Evolutionary conservation across 1,140 invertebrate species (phyloP), one percentile per base, ranked within the genome.

Genomic region (Orius insidiosus): DNA sequence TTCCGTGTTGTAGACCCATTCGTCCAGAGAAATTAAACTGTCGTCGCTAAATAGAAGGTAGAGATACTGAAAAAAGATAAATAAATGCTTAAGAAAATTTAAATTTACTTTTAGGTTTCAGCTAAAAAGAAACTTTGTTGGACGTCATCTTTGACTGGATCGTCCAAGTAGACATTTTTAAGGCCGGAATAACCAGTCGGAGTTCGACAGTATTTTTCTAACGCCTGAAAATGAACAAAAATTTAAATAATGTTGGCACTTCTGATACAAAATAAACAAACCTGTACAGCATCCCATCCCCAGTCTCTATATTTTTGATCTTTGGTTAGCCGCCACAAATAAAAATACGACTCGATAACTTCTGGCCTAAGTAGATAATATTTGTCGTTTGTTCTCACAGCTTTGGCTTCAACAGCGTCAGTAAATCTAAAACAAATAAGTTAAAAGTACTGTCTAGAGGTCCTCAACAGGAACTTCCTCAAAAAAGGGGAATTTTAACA

Each of bases 1-100:
- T 68, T 98, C 95, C 0, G 94, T 97, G 62, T 98, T 99, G 66
- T 96, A 90, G 3, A 98, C 92, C 93, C 93, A 99, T 55, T 95
- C 78, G 63, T 98, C 85, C 33, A 99, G 68, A 5, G 87, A 79
- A 52, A 98, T 70, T 37, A 95, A 67, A 48, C 76, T 76, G 61
- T 98, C 93, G 50, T 96, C 89, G 43, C 90, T 88, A 71, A 96
- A 98, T 47, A 96, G 72, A 53, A 98, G 73, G 67, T 97, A 98
- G 46, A 98, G 72, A 65, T 99, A 99, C 83, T 90, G 71, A 10
- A 72, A 78, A 59, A 49, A 54, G 7, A 37, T n/a, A 46, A 46
- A 19, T 37, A 38, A n/a, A n/a, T n/a, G n/a, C n/a, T n/a, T 33
- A 8, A 51, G 31, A 35, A 14, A 16, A 33, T 11, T n/a, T 3